A percentile compares a stretch with the other conserved stretches of the same genome.
Evolutionary conservation across 2,888 invertebrate species (phyloP).

Genomic region (Serrognathus titanus): DNA sequence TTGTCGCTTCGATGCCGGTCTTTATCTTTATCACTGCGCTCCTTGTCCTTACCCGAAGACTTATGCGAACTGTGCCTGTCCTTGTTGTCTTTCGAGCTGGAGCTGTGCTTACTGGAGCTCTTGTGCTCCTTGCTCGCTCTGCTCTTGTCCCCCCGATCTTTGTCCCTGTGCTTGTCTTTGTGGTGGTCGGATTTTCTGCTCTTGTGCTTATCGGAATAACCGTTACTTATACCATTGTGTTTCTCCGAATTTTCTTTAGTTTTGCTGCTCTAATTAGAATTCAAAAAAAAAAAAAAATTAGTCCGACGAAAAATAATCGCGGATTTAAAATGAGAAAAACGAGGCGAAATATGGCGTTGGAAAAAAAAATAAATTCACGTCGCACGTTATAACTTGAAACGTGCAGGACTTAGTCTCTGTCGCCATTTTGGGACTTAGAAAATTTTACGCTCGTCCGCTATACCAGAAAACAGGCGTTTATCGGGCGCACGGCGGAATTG

Average conservation of each 20-base stretch:
- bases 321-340: background rate
- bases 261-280: slow-evolving; percentile 21
- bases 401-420: slow-evolving; percentile 68
- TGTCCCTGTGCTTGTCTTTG: slow-evolving; percentile 64
- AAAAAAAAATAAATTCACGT: background rate
- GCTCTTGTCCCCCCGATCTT: slow-evolving; percentile 53
- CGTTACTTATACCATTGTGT: slow-evolving; percentile 75
- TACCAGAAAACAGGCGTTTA: slow-evolving; percentile 51
- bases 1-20: slow-evolving; percentile 31
- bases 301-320: background rate
- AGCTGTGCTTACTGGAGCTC: slow-evolving; percentile 54
- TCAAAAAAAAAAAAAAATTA: slow-evolving; percentile 20
- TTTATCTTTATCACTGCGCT: slow-evolving; percentile 46
- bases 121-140: slow-evolving; percentile 60
- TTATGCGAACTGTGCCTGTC: slow-evolving; percentile 45
- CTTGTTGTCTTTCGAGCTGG: slow-evolving; percentile 39
- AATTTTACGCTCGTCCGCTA: slow-evolving; percentile 53
- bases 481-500: slow-evolving; percentile 22
- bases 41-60: slow-evolving; percentile 49
- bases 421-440: slow-evolving; percentile 88
- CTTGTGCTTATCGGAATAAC: slow-evolving; percentile 59
- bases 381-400: background rate
- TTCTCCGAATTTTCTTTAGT: slow-evolving; percentile 38
- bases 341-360: background rate
- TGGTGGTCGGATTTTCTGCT: slow-evolving; percentile 58